Evolutionary conservation across 2,888 invertebrate genomes (phyloP).

Genomic region (Sussaba pulchella): DNA sequence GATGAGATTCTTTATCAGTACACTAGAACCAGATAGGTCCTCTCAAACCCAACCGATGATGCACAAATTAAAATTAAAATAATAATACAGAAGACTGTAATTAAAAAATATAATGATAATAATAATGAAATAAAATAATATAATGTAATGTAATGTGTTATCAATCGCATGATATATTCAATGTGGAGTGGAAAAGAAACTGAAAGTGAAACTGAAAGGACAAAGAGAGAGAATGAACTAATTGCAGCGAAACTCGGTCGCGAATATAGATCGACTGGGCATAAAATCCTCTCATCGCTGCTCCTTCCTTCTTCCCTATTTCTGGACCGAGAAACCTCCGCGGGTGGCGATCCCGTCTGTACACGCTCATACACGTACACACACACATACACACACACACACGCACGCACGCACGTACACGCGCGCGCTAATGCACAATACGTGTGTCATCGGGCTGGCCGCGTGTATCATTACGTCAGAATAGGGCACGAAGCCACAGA

Average conservation of each 20-base stretch:
- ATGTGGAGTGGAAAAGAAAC: no score
- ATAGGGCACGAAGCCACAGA: not conserved
- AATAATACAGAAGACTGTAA: no score
- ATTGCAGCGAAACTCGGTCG: constrained; percentile 15
- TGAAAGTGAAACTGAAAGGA: not conserved
- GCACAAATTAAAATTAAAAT: no score
- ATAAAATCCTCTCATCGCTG: constrained; percentile 55
- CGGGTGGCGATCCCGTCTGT: constrained; percentile 47
- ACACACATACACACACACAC: constrained; percentile 11
- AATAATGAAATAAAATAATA: no score
- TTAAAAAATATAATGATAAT: no score
- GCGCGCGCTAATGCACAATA: no score
- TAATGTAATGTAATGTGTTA: no score
- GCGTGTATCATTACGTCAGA: constrained; percentile 41
- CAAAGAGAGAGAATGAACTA: not conserved
- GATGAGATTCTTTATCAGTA: no score
- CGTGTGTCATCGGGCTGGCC: not conserved
- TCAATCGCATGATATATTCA: no score
- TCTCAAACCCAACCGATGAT: no score
- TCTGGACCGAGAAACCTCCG: constrained; percentile 59
- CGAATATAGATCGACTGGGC: constrained; percentile 8
- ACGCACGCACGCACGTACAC: constrained; percentile 5
- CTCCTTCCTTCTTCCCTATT: constrained; percentile 46
- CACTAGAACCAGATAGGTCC: no score
- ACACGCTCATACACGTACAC: not conserved